phyloP scores from a whole-genome alignment of 30 jellyfish, hydroid and myxozoan species.

The Nemopilema nomurai region DNA sequence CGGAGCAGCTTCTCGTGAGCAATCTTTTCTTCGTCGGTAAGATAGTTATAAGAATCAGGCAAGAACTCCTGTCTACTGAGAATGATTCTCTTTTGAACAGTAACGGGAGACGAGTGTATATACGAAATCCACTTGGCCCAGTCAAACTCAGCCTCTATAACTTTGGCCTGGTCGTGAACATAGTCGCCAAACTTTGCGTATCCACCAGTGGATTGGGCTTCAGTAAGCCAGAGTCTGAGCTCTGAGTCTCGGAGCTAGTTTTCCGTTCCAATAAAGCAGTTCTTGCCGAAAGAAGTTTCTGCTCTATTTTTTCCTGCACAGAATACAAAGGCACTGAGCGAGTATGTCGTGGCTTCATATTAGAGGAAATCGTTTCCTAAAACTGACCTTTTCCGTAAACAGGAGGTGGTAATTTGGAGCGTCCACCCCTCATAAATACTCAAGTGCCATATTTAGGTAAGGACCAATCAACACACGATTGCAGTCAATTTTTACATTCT shows the following conservation, averaged over 20 bases:
- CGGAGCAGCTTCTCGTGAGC: conserved; percentile 55
- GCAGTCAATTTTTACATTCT: too few relatives aligned
- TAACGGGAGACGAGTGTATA: conserved; percentile 15
- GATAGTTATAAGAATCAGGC: conserved; percentile 46
- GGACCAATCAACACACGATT: too few relatives aligned
- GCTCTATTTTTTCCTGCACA: conserved; percentile 36
- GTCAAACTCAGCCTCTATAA: conserved; percentile 10
- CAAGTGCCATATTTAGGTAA: too few relatives aligned
- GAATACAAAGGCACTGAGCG: too few relatives aligned
- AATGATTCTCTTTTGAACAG: conserved; percentile 22
- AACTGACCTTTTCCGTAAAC: too few relatives aligned
- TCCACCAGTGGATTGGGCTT: conserved; percentile 16
- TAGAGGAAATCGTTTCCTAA: too few relatives aligned
- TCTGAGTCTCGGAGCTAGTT: neutral
- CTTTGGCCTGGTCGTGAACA: conserved; percentile 39
- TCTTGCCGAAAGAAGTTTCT: conserved; percentile 32
- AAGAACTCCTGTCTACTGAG: conserved; percentile 58
- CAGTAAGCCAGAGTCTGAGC: neutral
- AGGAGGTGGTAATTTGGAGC: too few relatives aligned
- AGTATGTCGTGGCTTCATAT: too few relatives aligned
- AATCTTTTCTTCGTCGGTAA: conserved; percentile 61
- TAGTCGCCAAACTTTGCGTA: conserved; percentile 50
- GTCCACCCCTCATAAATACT: too few relatives aligned
- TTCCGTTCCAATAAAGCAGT: neutral
- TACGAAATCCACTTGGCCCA: conserved; percentile 41